Base-by-base conservation (phyloP, 2,888 invertebrate species). In the Chrysina gloriosa region DNA sequence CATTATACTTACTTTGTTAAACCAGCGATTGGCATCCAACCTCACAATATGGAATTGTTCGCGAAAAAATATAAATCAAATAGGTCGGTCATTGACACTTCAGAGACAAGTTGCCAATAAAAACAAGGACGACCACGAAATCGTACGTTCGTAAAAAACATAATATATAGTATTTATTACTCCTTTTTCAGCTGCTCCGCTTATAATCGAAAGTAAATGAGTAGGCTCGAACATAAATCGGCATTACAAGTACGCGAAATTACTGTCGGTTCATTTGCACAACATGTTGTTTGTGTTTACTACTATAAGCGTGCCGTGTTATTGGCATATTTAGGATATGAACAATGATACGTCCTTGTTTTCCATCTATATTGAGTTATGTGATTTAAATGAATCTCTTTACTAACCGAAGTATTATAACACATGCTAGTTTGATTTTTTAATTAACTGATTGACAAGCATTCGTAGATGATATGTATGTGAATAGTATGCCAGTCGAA, bases 91-190 rank as follows among this genome's bases (percentile, higher is more conserved):
- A 27, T 42, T 29, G 58, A 61, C 58, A 42, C 58, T 42, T 42
- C n/a, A 61, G 25, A 25, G 58, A 61, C 58, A 61, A 61, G 42
- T 61, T 61, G 58, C 58, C 58, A 61, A 42, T 42, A 61, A 61
- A 61, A 61, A 61, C 58, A 61, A 61, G 58, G 58, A 61, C 42
- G 58, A 61, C 58, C 21, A 42, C 42, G 45, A 42, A 61, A 27
- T 61, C 42, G 27, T 61, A 52, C 58, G 58, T 61, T 61, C 58
- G 19, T 61, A 25, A 61, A 61, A 61, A 58, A 58, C 39, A 31
- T n/a, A 48, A 16, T 11, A 16, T 29, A 29, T 16, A 19, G 58
- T 61, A 25, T 27, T n/a, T 61, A 61, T 3, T 27, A 42, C 25
- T 58, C 45, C 39, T 39, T 39, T 25, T 42, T 11, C 42, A 45